Percentiles rank a stretch among this genome's conserved stretches.
Conservation (phyloP, 2,113 vertebrate species). For the Elanus axillaris region DNA sequence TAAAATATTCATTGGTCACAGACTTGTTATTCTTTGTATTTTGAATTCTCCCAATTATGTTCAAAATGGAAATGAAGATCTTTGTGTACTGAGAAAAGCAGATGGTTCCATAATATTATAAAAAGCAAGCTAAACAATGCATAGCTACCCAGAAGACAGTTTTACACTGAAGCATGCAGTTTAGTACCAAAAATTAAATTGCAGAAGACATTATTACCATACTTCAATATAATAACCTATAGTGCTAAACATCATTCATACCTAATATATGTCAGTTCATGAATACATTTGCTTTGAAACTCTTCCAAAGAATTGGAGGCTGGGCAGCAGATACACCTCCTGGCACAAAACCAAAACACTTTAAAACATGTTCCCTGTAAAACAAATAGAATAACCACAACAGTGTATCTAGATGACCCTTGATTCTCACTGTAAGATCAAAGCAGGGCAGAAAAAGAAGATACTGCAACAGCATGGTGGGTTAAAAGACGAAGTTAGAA, state of each 20-base stretch:
- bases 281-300: constrained; percentile 20
- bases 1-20: not conserved
- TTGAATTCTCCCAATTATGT: not conserved
- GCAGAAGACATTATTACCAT: not conserved
- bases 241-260: not conserved
- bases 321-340: not conserved
- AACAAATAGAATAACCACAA: not conserved
- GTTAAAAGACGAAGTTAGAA: not conserved
- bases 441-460: not conserved
- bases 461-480: not conserved
- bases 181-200: not conserved
- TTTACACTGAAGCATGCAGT: not conserved
- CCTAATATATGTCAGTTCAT: not conserved
- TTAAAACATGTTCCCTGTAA: not conserved
- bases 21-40: not conserved
- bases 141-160: not conserved
- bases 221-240: not conserved
- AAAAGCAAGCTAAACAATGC: not conserved
- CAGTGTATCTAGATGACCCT: not conserved
- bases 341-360: not conserved
- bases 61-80: not conserved
- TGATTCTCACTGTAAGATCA: not conserved
- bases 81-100: not conserved
- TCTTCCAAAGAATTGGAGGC: not conserved
- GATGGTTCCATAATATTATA: not conserved